A percentile compares a stretch with the other conserved stretches of the same genome.
These are phyloP conservation scores for Anhinga rufa DNA, from an alignment of 2,113 vertebrate genomes.

Conservation along the genomic window DNA sequence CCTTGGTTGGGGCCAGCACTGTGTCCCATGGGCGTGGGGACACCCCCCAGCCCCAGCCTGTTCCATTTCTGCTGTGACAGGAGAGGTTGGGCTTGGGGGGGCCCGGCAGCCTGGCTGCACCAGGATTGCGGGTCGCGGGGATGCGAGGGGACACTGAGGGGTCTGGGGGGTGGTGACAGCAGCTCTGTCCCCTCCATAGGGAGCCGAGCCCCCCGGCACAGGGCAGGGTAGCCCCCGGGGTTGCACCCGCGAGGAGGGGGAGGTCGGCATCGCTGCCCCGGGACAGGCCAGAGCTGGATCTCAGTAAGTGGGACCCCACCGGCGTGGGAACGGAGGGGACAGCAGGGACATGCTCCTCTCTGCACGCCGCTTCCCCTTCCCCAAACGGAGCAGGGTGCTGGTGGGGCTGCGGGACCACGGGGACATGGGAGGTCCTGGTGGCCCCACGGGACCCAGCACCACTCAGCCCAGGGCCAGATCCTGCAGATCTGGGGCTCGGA, in stretches of 20 bases:
- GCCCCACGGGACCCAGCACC: rapidly evolving
- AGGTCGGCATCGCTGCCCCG: constrained; percentile 58
- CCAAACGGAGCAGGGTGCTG: rapidly evolving
- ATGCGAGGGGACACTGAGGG: background rate
- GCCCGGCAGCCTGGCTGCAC: too few relatives aligned
- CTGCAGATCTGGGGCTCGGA: background rate
- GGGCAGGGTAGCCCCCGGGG: background rate
- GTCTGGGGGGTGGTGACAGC: background rate
- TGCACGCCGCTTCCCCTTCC: rapidly evolving
- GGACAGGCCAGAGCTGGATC: background rate
- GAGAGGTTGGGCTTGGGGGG: background rate
- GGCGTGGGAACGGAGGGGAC: background rate
- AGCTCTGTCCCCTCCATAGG: background rate
- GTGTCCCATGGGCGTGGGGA: background rate
- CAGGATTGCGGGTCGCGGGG: rapidly evolving
- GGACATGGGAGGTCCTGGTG: background rate
- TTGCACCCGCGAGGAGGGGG: background rate
- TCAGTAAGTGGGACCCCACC: constrained; percentile 50
- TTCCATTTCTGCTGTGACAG: background rate
- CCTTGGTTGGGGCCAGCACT: background rate
- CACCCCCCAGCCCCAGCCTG: too few relatives aligned
- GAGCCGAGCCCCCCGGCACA: background rate
- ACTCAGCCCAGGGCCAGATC: background rate
- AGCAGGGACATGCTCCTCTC: background rate
- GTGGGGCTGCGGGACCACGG: background rate